A percentile compares a stretch with the other conserved stretches of the same genome.
Conservation (phyloP, 1,140 invertebrate species). For the Calephelis nemesis region DNA sequence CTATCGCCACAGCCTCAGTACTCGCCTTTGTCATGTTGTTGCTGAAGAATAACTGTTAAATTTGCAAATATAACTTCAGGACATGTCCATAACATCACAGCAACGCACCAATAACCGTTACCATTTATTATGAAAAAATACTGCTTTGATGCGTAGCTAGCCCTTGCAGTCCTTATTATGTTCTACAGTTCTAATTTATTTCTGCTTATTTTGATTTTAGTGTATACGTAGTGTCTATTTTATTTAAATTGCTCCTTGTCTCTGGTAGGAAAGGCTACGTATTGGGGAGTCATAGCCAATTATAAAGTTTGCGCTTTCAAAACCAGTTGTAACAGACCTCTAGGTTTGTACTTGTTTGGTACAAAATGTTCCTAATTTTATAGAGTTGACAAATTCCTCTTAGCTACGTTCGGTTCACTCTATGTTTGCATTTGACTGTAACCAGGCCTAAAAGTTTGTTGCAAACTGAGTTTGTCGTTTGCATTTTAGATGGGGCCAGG, state of each 20-base stretch:
- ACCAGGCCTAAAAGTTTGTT: constrained; percentile 59
- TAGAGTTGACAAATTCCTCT: constrained; percentile 27
- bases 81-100: too few species aligned
- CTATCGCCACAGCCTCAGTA: too few species aligned
- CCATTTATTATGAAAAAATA: too few species aligned
- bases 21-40: too few species aligned
- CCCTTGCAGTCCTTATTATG: too few species aligned
- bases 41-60: too few species aligned
- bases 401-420: constrained; percentile 39
- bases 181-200: too few species aligned
- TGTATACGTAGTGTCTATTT: not conserved
- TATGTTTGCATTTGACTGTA: constrained; percentile 54
- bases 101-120: too few species aligned
- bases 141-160: too few species aligned
- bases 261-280: constrained; percentile 50
- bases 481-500: constrained; percentile 45
- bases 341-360: constrained; percentile 23
- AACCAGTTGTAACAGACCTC: constrained; percentile 40
- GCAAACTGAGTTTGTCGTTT: constrained; percentile 55
- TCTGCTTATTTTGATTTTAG: not conserved
- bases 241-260: constrained; percentile 1
- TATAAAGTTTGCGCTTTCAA: constrained; percentile 59
- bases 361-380: constrained; percentile 25
- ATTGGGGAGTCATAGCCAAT: constrained; percentile 61
- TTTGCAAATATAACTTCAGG: too few species aligned